These are phyloP conservation scores for Perca schrenkii DNA, from an alignment of 2,113 vertebrate genomes.

Conservation along the genomic window DNA sequence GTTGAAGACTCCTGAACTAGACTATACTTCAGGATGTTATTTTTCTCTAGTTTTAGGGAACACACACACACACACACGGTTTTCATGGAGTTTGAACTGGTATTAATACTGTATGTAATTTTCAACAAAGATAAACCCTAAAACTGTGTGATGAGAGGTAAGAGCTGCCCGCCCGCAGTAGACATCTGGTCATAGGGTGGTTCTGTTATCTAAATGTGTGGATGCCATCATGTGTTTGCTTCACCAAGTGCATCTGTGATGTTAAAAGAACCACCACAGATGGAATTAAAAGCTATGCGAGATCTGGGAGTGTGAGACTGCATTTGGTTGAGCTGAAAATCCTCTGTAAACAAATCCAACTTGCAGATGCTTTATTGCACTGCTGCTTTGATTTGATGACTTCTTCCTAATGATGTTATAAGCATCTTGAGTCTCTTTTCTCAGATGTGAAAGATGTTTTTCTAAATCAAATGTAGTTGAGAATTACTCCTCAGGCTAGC, in stretches of 20 bases:
- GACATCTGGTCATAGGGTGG: conserved; percentile 55
- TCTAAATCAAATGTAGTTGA: background rate
- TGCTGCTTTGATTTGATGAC: background rate
- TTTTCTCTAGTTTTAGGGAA: too few species aligned
- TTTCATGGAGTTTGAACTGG: conserved; percentile 56
- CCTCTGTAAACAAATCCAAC: background rate
- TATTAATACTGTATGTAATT: conserved; percentile 47
- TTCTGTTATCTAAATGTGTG: conserved; percentile 33
- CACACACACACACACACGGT: background rate
- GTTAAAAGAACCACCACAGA: conserved; percentile 52
- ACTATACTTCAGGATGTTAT: background rate
- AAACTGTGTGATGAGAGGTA: background rate
- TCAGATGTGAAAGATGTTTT: background rate
- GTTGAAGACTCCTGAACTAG: background rate
- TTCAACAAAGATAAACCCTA: conserved; percentile 58
- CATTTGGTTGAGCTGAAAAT: too few species aligned
- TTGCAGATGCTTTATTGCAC: conserved; percentile 3
- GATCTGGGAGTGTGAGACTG: too few species aligned
- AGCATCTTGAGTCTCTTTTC: background rate
- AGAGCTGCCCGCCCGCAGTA: background rate
- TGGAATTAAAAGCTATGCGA: conserved; percentile 35
- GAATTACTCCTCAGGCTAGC: background rate
- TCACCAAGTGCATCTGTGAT: conserved; percentile 51
- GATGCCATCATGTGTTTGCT: conserved; percentile 27
- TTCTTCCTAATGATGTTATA: background rate